Conservation (phyloP, 2,888 invertebrate species). For the Drosophila parthenogenetica region DNA sequence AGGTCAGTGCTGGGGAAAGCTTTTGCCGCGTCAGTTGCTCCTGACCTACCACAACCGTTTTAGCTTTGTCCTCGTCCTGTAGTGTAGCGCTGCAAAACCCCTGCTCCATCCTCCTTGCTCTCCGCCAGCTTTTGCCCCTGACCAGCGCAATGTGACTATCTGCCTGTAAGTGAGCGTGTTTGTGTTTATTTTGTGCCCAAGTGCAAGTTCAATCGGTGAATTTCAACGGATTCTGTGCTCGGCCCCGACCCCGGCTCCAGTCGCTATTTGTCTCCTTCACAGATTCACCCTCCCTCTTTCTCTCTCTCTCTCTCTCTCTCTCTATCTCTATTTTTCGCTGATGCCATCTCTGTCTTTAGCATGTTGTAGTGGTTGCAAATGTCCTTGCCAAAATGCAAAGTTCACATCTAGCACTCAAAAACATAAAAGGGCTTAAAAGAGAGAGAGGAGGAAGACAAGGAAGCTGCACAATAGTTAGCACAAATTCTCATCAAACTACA, state of each 20-base stretch:
- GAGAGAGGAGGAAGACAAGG: too few species aligned
- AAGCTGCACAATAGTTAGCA: too few species aligned
- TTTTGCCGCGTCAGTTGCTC: slow-evolving; percentile 49
- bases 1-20: slow-evolving; percentile 67
- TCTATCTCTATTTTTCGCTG: not conserved
- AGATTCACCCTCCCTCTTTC: not conserved
- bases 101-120: not conserved
- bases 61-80: slow-evolving; percentile 50
- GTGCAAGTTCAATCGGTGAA: slow-evolving; percentile 83
- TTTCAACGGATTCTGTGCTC: slow-evolving; percentile 77
- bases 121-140: not conserved
- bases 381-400: slow-evolving; percentile 74
- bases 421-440: not conserved
- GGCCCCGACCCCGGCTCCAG: slow-evolving; percentile 70
- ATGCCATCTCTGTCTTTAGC: not conserved
- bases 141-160: slow-evolving; percentile 6
- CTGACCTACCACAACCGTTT: slow-evolving; percentile 65
- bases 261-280: not conserved
- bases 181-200: slow-evolving; percentile 69
- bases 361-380: slow-evolving; percentile 24
- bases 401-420: slow-evolving; percentile 40
- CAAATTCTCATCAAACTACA: not conserved
- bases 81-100: slow-evolving; percentile 51
- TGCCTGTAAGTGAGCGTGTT: slow-evolving; percentile 21
- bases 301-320: slow-evolving; percentile 1